Base-by-base conservation (phyloP, 2,797 vertebrate genomes). In the Hoplostethus atlanticus region DNA sequence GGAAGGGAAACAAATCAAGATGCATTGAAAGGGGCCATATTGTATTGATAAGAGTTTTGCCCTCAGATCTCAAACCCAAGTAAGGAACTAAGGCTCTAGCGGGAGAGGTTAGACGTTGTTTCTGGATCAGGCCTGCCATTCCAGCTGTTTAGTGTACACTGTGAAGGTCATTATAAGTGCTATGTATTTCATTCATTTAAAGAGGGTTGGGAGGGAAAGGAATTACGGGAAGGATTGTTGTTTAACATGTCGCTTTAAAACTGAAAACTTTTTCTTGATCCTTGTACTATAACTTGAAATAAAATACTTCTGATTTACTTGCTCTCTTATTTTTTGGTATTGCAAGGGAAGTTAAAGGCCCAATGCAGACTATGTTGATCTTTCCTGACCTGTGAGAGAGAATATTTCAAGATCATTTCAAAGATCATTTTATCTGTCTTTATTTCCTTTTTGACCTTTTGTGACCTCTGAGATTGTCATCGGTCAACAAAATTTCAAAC, bases 231-330 rank as follows among this genome's bases (percentile, higher is more conserved):
- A 40, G 28, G 21, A 21, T 17, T 76, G 63, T 51, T 25, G 17
- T 83, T 74, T 16, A 21, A 58, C 56, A 72, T 64, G 56, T 70
- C 38, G 38, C 64, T 80, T 68, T 68, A 56, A 84, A 73, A 51
- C 12, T 38, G 47, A 31, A 68, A 68, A 58, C 13, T 0, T 73
- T 64, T 58, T 73, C 57, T n/a, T 77, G 64, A 44, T 75, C 0
- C 4, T 73, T 69, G 25, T 88, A 76, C 36, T 75, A 59, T 67
- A 15, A 84, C 88, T 90, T 87, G 84, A 76, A 90, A 90, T 89
- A 89, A 93, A 91, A 58, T 28, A 21, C 36, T 72, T 81, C n/a
- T 81, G 71, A 71, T 83, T 79, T 21, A 81, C 6, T n/a, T 60
- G 3, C 1, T 56, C 3, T 68, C 3, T 28, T 12, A 2, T 1